Conservation (phyloP, 2,113 vertebrate genomes). For the Psammodynastes pulverulentus region DNA sequence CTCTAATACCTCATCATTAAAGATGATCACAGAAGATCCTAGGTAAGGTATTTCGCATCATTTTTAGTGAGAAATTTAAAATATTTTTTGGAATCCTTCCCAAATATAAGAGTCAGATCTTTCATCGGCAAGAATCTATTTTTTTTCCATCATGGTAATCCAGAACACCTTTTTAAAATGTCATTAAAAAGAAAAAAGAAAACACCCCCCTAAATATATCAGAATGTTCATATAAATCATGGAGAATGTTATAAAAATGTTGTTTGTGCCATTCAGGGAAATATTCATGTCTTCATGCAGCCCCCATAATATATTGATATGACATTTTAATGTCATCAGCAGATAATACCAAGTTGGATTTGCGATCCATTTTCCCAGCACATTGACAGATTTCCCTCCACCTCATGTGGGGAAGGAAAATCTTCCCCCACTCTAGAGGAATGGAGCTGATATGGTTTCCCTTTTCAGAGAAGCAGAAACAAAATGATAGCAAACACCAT, state of each 20-base stretch:
- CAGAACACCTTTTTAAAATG: not conserved
- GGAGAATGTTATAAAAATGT: not conserved
- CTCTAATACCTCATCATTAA: not conserved
- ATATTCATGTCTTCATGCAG: not conserved
- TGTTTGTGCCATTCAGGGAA: not conserved
- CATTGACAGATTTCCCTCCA: too few species aligned
- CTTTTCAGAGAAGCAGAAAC: too few species aligned
- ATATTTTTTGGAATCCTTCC: not conserved
- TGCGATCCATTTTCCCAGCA: too few species aligned
- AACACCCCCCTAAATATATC: not conserved
- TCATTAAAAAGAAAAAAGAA: not conserved
- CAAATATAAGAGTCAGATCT: not conserved
- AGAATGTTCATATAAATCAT: not conserved
- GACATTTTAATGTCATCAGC: not conserved
- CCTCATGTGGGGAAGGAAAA: too few species aligned
- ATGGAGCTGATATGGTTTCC: too few species aligned
- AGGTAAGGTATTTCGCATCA: not conserved
- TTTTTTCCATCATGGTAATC: not conserved
- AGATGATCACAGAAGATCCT: not conserved
- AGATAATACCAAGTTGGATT: not conserved
- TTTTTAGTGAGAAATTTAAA: not conserved
- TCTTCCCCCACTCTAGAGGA: too few species aligned
- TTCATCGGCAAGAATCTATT: not conserved
- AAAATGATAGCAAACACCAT: too few species aligned
- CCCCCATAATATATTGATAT: not conserved